Base-by-base conservation (phyloP, 30 jellyfish, hydroid and myxozoan species). In the Turritopsis dohrnii region DNA sequence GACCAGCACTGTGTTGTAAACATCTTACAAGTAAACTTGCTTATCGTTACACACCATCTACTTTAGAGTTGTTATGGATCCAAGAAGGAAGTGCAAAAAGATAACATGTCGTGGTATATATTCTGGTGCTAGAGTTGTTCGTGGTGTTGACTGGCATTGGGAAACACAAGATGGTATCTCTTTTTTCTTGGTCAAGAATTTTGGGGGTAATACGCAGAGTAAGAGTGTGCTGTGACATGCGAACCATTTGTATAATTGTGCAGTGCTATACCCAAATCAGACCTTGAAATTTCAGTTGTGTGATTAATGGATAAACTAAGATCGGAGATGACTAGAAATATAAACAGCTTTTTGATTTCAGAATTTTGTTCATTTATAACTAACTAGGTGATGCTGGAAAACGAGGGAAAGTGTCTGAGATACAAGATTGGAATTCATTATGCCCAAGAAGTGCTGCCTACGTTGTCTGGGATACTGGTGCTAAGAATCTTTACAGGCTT, bases 81-180 rank as follows among this genome's bases (percentile, higher is more conserved):
- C 95, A 76, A 81, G 98, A 73, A 81, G 94, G 52, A 88, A 92
- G 72, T 54, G 90, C 79, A 88, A 92, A 76, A 92, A 92, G 89
- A 84, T 88, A 22, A 79, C 96, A 21, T 87, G 91, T 28, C 83
- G 96, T 17, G 97, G 97, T 18, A 52, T 90, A 18, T 86, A 81
- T 85, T 92, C 97, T 28, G 96, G 97, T 16, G 96, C 97, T 18
- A 77, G 93, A 25, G 97, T 90, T 13, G 86, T 82, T 7, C 88
- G 97, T 52, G 97, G 97, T 16, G 96, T 86, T 76, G 97, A 90
- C 53, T 90, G 97, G 97, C 90, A 90, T 66, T 86, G 97, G 97
- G 97, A 86, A 41, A 21, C 84, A 31, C 97, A 90, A 86, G 97
- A 90, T 83, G 96, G 96, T 90, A 83, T 66, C 65, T 28, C 26